Base-by-base conservation (phyloP, 92 coral and sea anemone genomes). In the Palythoa grandis region DNA sequence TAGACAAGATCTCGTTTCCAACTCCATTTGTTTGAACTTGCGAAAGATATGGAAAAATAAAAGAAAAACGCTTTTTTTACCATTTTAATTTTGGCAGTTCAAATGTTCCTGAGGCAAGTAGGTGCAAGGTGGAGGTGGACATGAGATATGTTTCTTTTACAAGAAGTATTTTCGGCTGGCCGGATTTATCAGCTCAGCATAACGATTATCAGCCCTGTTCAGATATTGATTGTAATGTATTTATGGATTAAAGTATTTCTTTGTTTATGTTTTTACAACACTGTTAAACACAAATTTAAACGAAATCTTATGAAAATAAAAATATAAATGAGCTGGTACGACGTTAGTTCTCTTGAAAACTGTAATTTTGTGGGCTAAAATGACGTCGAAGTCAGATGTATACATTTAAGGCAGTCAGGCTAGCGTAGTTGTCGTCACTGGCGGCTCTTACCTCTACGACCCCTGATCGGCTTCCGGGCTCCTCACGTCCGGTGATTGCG, bases 201-300 rank as follows among this genome's bases (percentile, higher is more conserved):
- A 61, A 17, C 11, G 35, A 60, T 54, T 58, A 20, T 25, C 2
- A 66, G 38, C 23, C 19, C 85, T 3, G 39, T 65, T 80, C 60
- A 80, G 16, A 80, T 23, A 80, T 22, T 80, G 74, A 66, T 79
- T 80, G 73, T 80, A 80, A 65, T 80, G 85, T 80, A 80, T 80
- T 80, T 80, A 79, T 79, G 74, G n/a, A 57, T 40, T 23, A 80
- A 80, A 66, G 11, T 65, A 43, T 80, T 80, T 66, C 29, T 79
- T 63, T 61, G 72, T 22, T 43, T 71, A 47, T 79, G 74, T 67
- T 80, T 80, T 80, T 48, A 80, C 74, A 80, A 22, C 20, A 80
- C 24, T 80, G 74, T 66, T 80, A 13, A 66, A 65, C 65, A 23
- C 57, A 66, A 80, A 80, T 80, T 50, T n/a, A 80, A 58, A 63